A percentile compares a stretch with the other conserved stretches of the same genome.
These are phyloP conservation scores for Microcebus jonahi DNA, from an alignment of 2,113 vertebrate species.

Conservation along the genomic window DNA sequence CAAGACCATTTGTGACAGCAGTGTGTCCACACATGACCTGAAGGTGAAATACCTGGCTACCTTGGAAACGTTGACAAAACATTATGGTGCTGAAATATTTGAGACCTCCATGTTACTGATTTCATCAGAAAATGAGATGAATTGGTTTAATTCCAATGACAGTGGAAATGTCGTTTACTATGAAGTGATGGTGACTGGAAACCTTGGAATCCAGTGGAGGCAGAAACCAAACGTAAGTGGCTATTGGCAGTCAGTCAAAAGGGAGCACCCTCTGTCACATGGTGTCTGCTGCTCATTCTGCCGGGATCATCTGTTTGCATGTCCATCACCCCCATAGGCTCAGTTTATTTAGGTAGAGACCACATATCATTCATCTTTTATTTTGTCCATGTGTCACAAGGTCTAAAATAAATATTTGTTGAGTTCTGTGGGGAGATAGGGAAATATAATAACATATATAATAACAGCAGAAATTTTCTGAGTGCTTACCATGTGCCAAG, in stretches of 20 bases:
- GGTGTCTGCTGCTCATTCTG: background rate
- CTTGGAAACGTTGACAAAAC: constrained; percentile 93
- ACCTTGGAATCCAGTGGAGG: constrained; percentile 94
- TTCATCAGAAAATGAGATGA: constrained; percentile 90
- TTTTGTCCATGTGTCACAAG: background rate
- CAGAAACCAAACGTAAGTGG: constrained; percentile 89
- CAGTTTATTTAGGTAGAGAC: background rate
- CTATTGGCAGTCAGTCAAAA: accelerated
- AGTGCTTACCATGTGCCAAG: background rate
- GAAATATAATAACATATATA: background rate
- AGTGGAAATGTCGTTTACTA: constrained; percentile 74
- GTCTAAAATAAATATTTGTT: background rate
- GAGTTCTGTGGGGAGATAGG: background rate
- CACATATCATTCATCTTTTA: background rate
- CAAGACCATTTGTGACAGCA: constrained; percentile 94
- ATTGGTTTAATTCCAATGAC: constrained; percentile 63
- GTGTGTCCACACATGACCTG: constrained; percentile 93
- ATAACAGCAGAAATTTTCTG: background rate
- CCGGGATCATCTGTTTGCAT: background rate
- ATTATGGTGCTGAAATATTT: constrained; percentile 91
- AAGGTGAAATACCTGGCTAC: constrained; percentile 98
- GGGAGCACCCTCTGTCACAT: accelerated
- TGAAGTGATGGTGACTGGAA: constrained; percentile 93
- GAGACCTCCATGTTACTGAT: constrained; percentile 87
- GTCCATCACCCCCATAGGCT: accelerated